These are phyloP conservation scores for Callopanchax toddi DNA, from an alignment of 2,113 vertebrate species.

Conservation along the genomic window DNA sequence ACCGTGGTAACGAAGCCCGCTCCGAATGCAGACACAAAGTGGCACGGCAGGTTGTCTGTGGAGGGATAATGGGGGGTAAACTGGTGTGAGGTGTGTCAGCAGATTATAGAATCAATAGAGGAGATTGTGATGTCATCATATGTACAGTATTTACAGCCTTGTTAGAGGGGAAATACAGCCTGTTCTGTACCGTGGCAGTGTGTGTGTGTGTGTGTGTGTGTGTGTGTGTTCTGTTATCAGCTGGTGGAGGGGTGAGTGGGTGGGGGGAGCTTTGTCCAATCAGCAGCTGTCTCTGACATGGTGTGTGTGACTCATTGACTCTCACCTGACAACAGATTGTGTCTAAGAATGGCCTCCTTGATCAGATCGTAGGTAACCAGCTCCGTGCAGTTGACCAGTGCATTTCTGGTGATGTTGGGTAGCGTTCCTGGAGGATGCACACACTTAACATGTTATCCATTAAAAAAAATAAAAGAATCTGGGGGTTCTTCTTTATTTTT, in stretches of 20 bases:
- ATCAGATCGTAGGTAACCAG: slow-evolving; percentile 89
- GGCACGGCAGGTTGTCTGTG: slow-evolving; percentile 87
- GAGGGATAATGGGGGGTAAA: not conserved
- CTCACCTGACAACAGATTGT: slow-evolving; percentile 84
- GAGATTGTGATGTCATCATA: slow-evolving; percentile 36
- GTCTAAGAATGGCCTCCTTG: slow-evolving; percentile 85
- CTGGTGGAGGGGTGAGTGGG: slow-evolving; percentile 28
- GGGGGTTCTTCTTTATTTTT: not conserved
- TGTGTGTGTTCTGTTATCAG: slow-evolving; percentile 57
- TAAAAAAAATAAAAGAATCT: too few relatives aligned
- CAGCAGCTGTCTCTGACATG: slow-evolving; percentile 31
- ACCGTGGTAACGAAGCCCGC: slow-evolving; percentile 87
- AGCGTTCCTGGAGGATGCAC: slow-evolving; percentile 76
- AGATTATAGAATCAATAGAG: slow-evolving; percentile 31
- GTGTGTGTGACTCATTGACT: not conserved
- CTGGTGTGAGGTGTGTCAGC: slow-evolving; percentile 3
- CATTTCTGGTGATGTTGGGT: slow-evolving; percentile 88
- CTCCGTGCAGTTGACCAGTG: slow-evolving; percentile 89
- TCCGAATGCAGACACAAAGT: slow-evolving; percentile 84
- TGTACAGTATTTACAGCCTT: slow-evolving; percentile 26
- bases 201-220: too few relatives aligned
- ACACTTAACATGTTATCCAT: not conserved
- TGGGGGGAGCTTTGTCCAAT: slow-evolving; percentile 54
- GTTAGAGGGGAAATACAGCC: not conserved
- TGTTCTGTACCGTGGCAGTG: slow-evolving; percentile 25